phyloP scores from a whole-genome alignment of 92 coral and sea anemone genomes.

The Ricordea florida region DNA sequence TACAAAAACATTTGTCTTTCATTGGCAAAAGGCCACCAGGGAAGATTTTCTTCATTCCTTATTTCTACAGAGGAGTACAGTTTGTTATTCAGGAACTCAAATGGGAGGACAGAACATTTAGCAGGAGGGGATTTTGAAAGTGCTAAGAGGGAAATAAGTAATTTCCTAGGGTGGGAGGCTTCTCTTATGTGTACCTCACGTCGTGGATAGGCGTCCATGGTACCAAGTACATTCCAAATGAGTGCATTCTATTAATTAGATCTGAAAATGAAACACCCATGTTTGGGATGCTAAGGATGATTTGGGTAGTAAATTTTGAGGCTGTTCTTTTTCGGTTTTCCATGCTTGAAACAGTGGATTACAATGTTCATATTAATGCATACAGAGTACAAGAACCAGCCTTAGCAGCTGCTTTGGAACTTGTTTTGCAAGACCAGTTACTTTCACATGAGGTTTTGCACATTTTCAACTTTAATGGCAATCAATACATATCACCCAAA shows the following conservation, averaged over 20 bases:
- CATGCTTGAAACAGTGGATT: slow-evolving; percentile 26
- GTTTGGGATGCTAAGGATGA: slow-evolving; percentile 1
- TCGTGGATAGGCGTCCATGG: slow-evolving; percentile 47
- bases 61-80: slow-evolving; percentile 6
- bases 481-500: slow-evolving; percentile 10
- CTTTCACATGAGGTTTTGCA: slow-evolving; percentile 11
- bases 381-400: slow-evolving; percentile 25
- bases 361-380: not conserved
- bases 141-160: slow-evolving; percentile 18
- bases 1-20: slow-evolving; percentile 24
- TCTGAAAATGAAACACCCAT: slow-evolving; percentile 21
- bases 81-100: not conserved
- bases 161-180: slow-evolving; percentile 1
- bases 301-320: slow-evolving; percentile 23
- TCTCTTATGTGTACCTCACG: slow-evolving; percentile 1
- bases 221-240: slow-evolving; percentile 31
- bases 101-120: slow-evolving; percentile 15
- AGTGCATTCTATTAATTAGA: slow-evolving; percentile 26
- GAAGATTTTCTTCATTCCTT: slow-evolving; percentile 9
- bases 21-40: slow-evolving; percentile 32
- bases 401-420: slow-evolving; percentile 14
- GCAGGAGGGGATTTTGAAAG: slow-evolving; percentile 4
- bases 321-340: slow-evolving; percentile 3
- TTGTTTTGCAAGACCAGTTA: slow-evolving; percentile 21
- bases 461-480: slow-evolving; percentile 2